Conservation (phyloP, 35 echinoderm and acorn worm genomes). For the Apostichopus japonicus region DNA sequence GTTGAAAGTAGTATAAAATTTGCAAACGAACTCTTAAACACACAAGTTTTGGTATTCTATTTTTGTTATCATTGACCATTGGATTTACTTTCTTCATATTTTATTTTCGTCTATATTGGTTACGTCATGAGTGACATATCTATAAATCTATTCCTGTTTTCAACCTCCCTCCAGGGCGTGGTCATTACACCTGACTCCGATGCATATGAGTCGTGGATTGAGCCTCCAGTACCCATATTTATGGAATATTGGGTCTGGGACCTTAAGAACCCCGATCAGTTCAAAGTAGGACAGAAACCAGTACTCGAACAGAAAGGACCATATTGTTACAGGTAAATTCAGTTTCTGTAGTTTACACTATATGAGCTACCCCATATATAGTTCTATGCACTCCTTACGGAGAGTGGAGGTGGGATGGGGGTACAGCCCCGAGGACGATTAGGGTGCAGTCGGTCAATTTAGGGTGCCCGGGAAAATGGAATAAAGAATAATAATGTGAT, state of each 20-base stretch:
- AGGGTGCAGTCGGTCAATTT: no score
- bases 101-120: neutral
- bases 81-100: neutral
- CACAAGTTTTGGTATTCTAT: no score
- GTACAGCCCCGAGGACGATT: no score
- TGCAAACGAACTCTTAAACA: no score
- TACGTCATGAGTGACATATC: no score
- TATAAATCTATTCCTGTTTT: neutral
- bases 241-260: constrained; percentile 95
- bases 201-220: constrained; percentile 78
- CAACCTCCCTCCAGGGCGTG: neutral
- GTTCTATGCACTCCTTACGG: no score
- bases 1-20: no score
- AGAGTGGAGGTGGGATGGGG: no score
- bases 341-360: neutral
- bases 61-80: no score
- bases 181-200: constrained; percentile 18
- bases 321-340: constrained; percentile 84
- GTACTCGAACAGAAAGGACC: constrained; percentile 80
- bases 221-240: constrained; percentile 78
- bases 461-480: no score
- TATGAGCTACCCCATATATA: no score
- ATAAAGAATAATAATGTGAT: no score
- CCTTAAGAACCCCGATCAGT: constrained; percentile 81
- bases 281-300: constrained; percentile 73